Evolutionary conservation across 2,888 invertebrate species (phyloP).

Genomic region (Limenitis arthemis): DNA sequence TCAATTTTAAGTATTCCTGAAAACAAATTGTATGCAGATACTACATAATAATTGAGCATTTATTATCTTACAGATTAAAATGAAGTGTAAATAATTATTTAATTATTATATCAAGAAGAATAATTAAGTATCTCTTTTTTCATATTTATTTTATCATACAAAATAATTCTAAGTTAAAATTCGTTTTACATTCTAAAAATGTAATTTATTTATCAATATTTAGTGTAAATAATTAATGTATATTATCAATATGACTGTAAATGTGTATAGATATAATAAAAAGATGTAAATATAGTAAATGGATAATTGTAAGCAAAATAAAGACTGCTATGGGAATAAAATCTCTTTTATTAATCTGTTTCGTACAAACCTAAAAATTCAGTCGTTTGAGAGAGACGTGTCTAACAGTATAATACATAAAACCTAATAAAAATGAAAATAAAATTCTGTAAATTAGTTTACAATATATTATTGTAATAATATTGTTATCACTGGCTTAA

Average conservation of each 20-base stretch:
- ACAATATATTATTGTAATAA: background rate
- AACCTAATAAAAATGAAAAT: background rate
- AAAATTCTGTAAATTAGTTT: background rate
- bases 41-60: no score
- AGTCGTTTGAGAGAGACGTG: slow-evolving; percentile 7
- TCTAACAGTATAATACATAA: background rate
- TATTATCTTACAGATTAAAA: no score
- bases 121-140: no score
- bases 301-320: slow-evolving; percentile 47
- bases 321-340: slow-evolving; percentile 64
- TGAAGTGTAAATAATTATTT: no score
- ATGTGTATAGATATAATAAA: slow-evolving; percentile 11
- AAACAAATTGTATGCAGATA: no score
- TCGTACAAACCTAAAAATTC: slow-evolving; percentile 10
- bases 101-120: no score
- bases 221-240: slow-evolving; percentile 1
- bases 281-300: slow-evolving; percentile 34
- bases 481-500: background rate
- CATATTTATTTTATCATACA: no score
- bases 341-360: slow-evolving; percentile 28
- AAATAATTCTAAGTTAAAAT: background rate
- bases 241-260: slow-evolving; percentile 12
- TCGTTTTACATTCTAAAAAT: background rate
- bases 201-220: background rate
- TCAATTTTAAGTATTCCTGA: no score